phyloP scores from a whole-genome alignment of 2,888 invertebrate genomes.

The Pantelozetes paolii region DNA sequence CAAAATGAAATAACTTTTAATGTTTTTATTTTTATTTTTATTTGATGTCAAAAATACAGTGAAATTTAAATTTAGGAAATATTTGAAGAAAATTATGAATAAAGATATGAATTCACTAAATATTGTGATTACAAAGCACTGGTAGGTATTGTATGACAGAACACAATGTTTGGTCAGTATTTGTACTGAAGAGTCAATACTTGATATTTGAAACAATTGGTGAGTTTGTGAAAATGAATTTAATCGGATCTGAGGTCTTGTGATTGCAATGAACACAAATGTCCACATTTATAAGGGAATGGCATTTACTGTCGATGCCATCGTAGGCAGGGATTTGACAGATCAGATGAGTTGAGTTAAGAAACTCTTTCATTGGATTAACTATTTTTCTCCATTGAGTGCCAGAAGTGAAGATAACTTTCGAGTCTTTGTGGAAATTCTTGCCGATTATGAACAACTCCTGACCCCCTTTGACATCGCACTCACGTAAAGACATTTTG shows the following conservation, averaged over 20 bases:
- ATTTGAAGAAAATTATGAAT: too few relatives aligned
- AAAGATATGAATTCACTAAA: too few relatives aligned
- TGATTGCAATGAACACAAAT: slow-evolving; percentile 34
- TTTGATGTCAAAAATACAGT: too few relatives aligned
- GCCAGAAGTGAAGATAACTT: slow-evolving; percentile 60
- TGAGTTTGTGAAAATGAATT: slow-evolving; percentile 30
- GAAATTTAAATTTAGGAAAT: too few relatives aligned
- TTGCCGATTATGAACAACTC: slow-evolving; percentile 84
- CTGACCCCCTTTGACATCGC: slow-evolving; percentile 50
- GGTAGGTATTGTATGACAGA: too few relatives aligned
- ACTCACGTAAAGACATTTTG: slow-evolving; percentile 64
- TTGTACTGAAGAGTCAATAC: background rate
- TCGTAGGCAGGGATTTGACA: slow-evolving; percentile 75
- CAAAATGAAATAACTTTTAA: too few relatives aligned
- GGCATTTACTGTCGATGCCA: background rate
- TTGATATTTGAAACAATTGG: background rate
- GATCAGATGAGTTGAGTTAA: slow-evolving; percentile 70
- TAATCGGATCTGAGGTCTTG: slow-evolving; percentile 38
- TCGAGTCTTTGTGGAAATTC: slow-evolving; percentile 84
- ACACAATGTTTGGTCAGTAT: too few relatives aligned
- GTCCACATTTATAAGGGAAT: slow-evolving; percentile 10
- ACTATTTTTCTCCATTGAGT: slow-evolving; percentile 72
- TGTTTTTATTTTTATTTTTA: too few relatives aligned
- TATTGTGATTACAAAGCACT: too few relatives aligned
- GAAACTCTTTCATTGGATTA: slow-evolving; percentile 76